Conservation (phyloP, 2,888 invertebrate species). For the Clanis bilineata region DNA sequence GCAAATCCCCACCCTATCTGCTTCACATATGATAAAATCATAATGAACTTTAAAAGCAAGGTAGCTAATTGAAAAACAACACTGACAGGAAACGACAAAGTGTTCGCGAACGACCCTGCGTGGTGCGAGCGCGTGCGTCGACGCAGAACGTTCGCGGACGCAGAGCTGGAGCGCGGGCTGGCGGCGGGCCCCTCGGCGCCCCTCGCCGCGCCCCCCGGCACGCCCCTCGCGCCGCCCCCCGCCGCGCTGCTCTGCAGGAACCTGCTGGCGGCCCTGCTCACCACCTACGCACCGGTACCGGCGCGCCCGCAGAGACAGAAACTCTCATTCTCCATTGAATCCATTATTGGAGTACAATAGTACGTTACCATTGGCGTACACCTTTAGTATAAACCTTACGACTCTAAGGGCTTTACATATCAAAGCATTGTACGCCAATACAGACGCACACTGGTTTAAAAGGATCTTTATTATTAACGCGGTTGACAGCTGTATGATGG, state of each 20-base stretch:
- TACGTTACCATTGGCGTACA: not conserved
- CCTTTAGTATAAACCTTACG: too few relatives aligned
- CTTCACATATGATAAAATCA: too few relatives aligned
- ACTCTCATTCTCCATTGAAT: constrained; percentile 85
- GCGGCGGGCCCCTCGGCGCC: constrained; percentile 29
- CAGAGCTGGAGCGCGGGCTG: constrained; percentile 83
- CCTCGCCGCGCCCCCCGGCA: not conserved
- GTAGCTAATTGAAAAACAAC: not conserved
- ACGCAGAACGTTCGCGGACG: constrained; percentile 85
- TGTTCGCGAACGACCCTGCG: constrained; percentile 55
- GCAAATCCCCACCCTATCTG: too few relatives aligned
- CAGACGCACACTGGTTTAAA: too few relatives aligned
- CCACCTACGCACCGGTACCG: constrained; percentile 60
- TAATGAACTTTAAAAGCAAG: not conserved
- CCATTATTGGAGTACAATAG: constrained; percentile 85
- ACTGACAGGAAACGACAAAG: constrained; percentile 45
- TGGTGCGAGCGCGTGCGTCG: constrained; percentile 81
- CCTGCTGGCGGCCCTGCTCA: constrained; percentile 67
- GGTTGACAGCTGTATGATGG: too few relatives aligned
- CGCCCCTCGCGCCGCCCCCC: constrained; percentile 45
- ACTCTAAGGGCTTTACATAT: too few relatives aligned
- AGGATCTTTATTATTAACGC: too few relatives aligned
- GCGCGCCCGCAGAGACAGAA: constrained; percentile 58
- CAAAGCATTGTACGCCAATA: too few relatives aligned
- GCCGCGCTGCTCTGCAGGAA: constrained; percentile 75